Percentiles rank a stretch among this genome's conserved stretches.
phyloP scores from a whole-genome alignment of 2,888 invertebrate genomes.

The Rhimphoctona megacephalus region DNA sequence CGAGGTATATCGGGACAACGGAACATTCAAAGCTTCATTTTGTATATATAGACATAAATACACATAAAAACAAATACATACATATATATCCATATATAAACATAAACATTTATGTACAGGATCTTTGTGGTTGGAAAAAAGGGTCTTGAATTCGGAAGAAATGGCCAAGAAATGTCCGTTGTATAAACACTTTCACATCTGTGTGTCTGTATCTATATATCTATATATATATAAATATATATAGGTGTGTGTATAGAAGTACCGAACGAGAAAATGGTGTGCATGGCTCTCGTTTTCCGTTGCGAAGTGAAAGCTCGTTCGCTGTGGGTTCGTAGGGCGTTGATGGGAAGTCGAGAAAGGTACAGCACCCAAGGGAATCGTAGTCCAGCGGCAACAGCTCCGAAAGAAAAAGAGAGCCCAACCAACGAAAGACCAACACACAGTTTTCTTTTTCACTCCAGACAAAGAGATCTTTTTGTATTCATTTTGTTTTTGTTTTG shows the following conservation, averaged over 20 bases:
- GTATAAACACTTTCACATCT: background rate
- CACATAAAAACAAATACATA: background rate
- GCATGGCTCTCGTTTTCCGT: constrained; percentile 34
- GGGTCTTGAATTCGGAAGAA: constrained; percentile 50
- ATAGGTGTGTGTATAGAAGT: background rate
- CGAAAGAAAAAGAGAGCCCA: constrained; percentile 54
- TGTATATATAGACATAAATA: background rate
- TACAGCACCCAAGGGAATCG: constrained; percentile 79
- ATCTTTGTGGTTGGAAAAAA: constrained; percentile 32
- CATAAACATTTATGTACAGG: background rate
- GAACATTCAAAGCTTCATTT: background rate
- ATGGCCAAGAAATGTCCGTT: constrained; percentile 31
- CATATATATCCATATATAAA: background rate
- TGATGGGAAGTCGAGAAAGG: constrained; percentile 77
- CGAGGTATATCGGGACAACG: constrained; percentile 34
- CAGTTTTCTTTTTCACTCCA: constrained; percentile 50
- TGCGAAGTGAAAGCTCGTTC: constrained; percentile 27
- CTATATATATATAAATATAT: no score
- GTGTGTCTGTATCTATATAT: background rate
- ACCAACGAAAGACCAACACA: constrained; percentile 46
- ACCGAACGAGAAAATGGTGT: constrained; percentile 27
- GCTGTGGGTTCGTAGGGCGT: constrained; percentile 62
- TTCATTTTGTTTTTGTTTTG: constrained; percentile 2
- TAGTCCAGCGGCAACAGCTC: constrained; percentile 67
- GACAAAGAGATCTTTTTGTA: background rate